These are phyloP conservation scores for Ariopsis seemanni DNA, from an alignment of 2,113 vertebrate species.

Conservation along the genomic window DNA sequence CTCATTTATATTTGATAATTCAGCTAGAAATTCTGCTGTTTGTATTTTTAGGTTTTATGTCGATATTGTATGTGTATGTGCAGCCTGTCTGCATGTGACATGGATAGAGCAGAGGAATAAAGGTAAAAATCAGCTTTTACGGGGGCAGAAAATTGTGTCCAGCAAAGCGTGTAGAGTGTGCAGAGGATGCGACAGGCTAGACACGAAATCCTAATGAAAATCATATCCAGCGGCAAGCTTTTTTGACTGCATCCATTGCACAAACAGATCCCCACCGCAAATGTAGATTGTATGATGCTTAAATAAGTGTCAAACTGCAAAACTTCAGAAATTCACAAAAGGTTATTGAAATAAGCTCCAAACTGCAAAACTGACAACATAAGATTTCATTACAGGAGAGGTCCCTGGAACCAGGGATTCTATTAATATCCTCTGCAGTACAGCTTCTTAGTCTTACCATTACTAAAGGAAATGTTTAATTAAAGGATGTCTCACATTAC, in stretches of 20 bases:
- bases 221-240: constrained; percentile 63
- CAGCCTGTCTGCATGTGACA: constrained; percentile 7
- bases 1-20: not conserved
- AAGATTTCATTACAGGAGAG: constrained; percentile 38
- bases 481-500: constrained; percentile 12
- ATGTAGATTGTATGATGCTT: not conserved
- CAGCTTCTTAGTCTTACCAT: constrained; percentile 11
- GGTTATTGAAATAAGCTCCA: not conserved
- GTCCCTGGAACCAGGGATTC: constrained; percentile 8
- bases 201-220: constrained; percentile 75
- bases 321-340: not conserved
- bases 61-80: not conserved
- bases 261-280: constrained; percentile 25
- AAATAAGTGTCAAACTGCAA: not conserved
- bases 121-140: constrained; percentile 60
- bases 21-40: not conserved
- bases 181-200: constrained; percentile 68
- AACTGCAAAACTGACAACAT: constrained; percentile 1
- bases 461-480: constrained; percentile 26
- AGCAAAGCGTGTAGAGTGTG: constrained; percentile 67
- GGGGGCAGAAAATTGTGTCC: constrained; percentile 73
- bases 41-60: not conserved
- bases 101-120: constrained; percentile 34
- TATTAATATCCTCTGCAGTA: constrained; percentile 24
- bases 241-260: constrained; percentile 38